Evolutionary conservation across 2,888 invertebrate species (phyloP).

Genomic region (Kuschelorhynchus macadamiae): DNA sequence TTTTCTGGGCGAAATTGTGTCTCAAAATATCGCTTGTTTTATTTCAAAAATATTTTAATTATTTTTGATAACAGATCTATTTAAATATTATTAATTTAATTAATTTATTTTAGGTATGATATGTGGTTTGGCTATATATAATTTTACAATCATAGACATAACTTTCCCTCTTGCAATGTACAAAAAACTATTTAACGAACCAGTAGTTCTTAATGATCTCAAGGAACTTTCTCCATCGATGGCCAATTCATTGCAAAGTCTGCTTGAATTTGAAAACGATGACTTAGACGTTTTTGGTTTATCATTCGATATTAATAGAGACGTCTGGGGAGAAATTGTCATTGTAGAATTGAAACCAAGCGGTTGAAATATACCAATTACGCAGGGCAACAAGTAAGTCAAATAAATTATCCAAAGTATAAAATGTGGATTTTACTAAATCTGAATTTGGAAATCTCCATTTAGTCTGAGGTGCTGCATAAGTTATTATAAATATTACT

Average conservation of each 20-base stretch:
- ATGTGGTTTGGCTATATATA: slow-evolving; percentile 97
- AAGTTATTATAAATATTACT: too few species aligned
- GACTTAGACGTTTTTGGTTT: slow-evolving; percentile 90
- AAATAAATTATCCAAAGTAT: too few species aligned
- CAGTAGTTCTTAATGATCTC: slow-evolving; percentile 84
- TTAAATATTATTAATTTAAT: too few species aligned
- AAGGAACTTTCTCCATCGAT: slow-evolving; percentile 85
- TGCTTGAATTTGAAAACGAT: slow-evolving; percentile 85
- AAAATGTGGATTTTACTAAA: too few species aligned
- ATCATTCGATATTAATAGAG: slow-evolving; percentile 86
- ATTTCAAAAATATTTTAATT: too few species aligned
- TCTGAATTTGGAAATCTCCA: too few species aligned
- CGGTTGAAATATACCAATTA: slow-evolving; percentile 85
- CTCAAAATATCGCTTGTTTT: too few species aligned
- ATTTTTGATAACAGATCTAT: too few species aligned
- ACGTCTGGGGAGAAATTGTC: slow-evolving; percentile 84
- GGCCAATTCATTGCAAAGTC: slow-evolving; percentile 82
- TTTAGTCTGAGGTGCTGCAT: too few species aligned
- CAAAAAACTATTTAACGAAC: slow-evolving; percentile 90
- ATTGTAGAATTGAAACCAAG: slow-evolving; percentile 81
- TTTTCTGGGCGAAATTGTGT: too few species aligned
- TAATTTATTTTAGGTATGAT: slow-evolving; percentile 83
- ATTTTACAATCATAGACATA: slow-evolving; percentile 94
- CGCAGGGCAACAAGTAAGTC: slow-evolving; percentile 83
- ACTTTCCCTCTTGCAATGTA: slow-evolving; percentile 96